Conservation (phyloP, 2,888 invertebrate species). For the Octonoba sinensis region DNA sequence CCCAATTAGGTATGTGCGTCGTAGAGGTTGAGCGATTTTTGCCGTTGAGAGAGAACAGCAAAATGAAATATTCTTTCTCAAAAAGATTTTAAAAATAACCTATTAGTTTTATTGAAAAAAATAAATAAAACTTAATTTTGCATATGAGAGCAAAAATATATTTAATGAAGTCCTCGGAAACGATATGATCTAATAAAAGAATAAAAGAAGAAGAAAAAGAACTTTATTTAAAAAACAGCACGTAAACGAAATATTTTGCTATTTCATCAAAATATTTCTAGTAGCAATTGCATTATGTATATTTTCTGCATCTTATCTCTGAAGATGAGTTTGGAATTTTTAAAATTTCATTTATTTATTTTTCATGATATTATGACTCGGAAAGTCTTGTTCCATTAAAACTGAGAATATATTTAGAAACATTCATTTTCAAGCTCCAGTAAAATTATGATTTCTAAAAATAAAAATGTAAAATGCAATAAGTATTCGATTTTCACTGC, state of each 20-base stretch:
- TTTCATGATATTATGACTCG: too few species aligned
- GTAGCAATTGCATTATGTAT: too few species aligned
- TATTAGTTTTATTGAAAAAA: slow-evolving; percentile 45
- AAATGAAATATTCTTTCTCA: slow-evolving; percentile 1
- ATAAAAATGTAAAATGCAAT: too few species aligned
- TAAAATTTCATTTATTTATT: too few species aligned
- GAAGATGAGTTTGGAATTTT: too few species aligned
- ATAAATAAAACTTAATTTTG: slow-evolving; percentile 14
- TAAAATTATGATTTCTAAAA: too few species aligned
- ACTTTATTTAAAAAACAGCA: too few species aligned
- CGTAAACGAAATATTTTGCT: neutral
- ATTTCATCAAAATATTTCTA: neutral
- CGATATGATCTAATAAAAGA: slow-evolving; percentile 23
- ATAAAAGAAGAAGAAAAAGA: slow-evolving; percentile 1
- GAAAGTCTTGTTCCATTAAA: too few species aligned
- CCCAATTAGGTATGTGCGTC: slow-evolving; percentile 48
- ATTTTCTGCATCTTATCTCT: too few species aligned
- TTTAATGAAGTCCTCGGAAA: slow-evolving; percentile 54
- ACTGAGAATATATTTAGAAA: too few species aligned
- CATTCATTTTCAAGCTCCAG: too few species aligned
- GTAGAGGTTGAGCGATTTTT: slow-evolving; percentile 23
- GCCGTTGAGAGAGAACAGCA: slow-evolving; percentile 8
- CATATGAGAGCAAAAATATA: neutral
- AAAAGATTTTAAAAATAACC: slow-evolving; percentile 16
- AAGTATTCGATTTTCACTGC: too few species aligned